Evolutionary conservation across 2,113 vertebrate genomes (phyloP), one percentile per base, ranked within the genome.

Genomic region (Anseranas semipalmata): DNA sequence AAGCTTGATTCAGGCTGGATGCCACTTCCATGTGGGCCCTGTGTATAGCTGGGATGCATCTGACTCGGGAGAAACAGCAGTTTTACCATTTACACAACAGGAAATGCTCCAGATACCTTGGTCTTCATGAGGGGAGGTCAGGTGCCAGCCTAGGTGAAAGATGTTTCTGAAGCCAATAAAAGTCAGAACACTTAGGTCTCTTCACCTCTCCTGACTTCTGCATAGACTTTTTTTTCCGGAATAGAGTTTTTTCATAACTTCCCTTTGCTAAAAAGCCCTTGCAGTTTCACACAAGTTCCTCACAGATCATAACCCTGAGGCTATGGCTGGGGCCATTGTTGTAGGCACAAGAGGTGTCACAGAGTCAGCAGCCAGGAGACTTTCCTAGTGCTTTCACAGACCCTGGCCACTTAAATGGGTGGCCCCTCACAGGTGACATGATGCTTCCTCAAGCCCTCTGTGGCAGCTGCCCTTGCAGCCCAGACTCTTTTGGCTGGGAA

Each of bases 151-250:
- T 30, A 65, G 17, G 27, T 65, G 37, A 65, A 41, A 65, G 37
- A 24, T 46, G 65, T 32, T 46, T 46, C 65, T n/a, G 28, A 62
- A 85, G 15, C 12, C 55, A 41, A 27, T 4, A 15, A 21, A 63
- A 33, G 7, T 13, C 39, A 20, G 45, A 3, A 9, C 0, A 0
- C 11, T 66, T 25, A 19, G 27, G 14, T 27, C 19, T 79, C 43
- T 80, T 65, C n/a, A 21, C 3, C 4, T 9, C 3, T 74, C 62
- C 22, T 0, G 1, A 65, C 18, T 75, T 70, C 28, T 79, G 17
- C 33, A 20, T 5, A 65, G 62, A 41, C 2, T 27, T 70, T 46
- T 77, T 60, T 21, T 10, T 91, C 65, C n/a, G n/a, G n/a, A n/a
- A n/a, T n/a, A n/a, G n/a, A n/a, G n/a, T 70, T 71, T 25, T 45